Evolutionary conservation across 2,888 invertebrate genomes (phyloP), one percentile per base, ranked within the genome.

Genomic region (Coleophora flavipennella): DNA sequence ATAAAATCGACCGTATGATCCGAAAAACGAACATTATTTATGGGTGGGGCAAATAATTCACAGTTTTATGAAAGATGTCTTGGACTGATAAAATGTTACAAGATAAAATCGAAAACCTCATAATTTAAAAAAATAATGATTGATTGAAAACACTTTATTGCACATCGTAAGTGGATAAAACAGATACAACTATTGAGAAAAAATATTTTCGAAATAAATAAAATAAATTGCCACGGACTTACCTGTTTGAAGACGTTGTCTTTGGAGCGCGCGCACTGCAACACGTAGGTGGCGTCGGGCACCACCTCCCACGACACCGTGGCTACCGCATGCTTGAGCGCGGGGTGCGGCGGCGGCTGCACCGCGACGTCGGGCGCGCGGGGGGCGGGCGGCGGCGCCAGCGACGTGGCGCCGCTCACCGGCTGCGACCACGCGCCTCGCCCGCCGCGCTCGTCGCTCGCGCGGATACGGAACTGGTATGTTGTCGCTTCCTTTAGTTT

Each of bases 381-480:
- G 34, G 94, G 87, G 45, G 91, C 88, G 39, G 92, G 90, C 26
- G 96, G 97, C 41, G 95, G 92, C 27, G 96, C 92, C 50, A 91
- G 87, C 43, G 83, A 86, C 28, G 97, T 97, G 53, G 84, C 83
- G 70, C 92, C 94, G 42, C 87, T 77, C 66, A 89, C 87, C 38
- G 90, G 86, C 42, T 86, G 86, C 4, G 94, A 93, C 85, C 90
- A 94, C 28, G 89, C 89, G 12, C 96, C 96, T 53, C 91, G 89
- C 9, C 95, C 96, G 42, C 93, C 95, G 33, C 86, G 84, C 70
- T 92, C 93, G 67, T 94, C 95, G 51, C 91, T 89, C 36, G 94
- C 94, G 53, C 91, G 92, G 59, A 97, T 92, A 55, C 95, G 89
- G 86, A 97, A 95, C 62, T 88, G 88, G 78, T 96, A 96, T 41